These are phyloP conservation scores for Montipora capitata DNA, from an alignment of 92 coral and sea anemone species.

Conservation along the genomic window DNA sequence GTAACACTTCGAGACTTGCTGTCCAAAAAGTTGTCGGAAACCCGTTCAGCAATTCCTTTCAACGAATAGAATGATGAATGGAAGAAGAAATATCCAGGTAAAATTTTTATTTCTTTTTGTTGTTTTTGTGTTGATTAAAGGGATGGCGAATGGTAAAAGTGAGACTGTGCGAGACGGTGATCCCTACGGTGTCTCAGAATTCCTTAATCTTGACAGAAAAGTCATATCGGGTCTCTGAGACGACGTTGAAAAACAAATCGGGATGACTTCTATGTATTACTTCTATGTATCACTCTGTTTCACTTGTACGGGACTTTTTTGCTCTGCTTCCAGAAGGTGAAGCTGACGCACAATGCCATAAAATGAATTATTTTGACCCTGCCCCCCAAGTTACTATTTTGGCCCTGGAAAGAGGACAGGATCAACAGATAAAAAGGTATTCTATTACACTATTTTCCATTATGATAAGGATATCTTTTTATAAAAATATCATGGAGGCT, in stretches of 20 bases:
- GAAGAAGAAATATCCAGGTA: background rate
- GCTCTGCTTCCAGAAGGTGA: too few species aligned
- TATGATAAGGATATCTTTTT: too few species aligned
- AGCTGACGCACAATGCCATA: background rate
- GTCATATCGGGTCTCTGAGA: background rate
- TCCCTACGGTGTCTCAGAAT: too few species aligned
- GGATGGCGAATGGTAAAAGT: background rate
- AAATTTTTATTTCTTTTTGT: background rate
- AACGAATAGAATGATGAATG: background rate
- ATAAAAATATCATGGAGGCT: too few species aligned
- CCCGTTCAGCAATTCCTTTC: background rate
- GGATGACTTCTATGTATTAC: too few species aligned
- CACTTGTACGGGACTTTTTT: too few species aligned
- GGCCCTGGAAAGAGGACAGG: background rate
- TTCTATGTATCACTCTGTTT: too few species aligned
- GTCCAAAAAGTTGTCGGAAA: background rate
- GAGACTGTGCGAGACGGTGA: too few species aligned
- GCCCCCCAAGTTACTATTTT: background rate
- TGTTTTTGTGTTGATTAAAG: too few species aligned
- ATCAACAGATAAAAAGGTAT: background rate
- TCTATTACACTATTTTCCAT: background rate
- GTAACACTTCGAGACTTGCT: constrained; percentile 3
- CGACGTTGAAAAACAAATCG: background rate
- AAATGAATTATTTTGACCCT: background rate
- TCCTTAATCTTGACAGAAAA: background rate